Conservation (phyloP, 2,113 vertebrate genomes). For the Caloenas nicobarica region DNA sequence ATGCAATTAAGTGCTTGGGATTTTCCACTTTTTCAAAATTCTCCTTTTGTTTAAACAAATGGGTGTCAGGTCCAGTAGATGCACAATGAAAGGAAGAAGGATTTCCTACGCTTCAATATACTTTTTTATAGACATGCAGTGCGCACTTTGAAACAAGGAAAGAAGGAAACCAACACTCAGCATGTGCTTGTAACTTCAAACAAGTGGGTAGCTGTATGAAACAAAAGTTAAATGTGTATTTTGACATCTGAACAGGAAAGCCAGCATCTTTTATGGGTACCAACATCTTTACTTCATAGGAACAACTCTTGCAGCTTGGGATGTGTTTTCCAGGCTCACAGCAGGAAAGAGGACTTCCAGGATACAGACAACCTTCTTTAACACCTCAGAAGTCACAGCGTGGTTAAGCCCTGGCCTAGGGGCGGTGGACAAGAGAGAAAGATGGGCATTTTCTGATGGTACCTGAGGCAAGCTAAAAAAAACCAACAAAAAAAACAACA, state of each 20-base stretch:
- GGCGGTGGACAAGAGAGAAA: neutral
- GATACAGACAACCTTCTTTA: neutral
- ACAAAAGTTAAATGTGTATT: slow-evolving; percentile 39
- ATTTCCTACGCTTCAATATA: slow-evolving; percentile 31
- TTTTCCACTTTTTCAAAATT: slow-evolving; percentile 12
- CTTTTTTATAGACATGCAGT: neutral
- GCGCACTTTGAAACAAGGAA: slow-evolving; percentile 30
- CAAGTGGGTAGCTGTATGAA: neutral
- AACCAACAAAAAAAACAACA: too few species aligned
- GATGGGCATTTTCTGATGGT: neutral
- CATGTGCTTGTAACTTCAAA: slow-evolving; percentile 31
- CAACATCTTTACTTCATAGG: neutral
- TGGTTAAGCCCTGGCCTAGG: neutral
- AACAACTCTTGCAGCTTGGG: neutral
- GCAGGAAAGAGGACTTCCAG: slow-evolving; percentile 17
- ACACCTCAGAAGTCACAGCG: neutral
- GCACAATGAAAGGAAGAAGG: slow-evolving; percentile 64
- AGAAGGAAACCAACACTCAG: slow-evolving; percentile 50
- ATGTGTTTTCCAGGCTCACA: neutral
- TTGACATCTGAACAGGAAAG: slow-evolving; percentile 52
- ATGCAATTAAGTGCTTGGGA: neutral
- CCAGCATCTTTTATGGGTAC: neutral
- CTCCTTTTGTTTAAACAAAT: slow-evolving; percentile 10
- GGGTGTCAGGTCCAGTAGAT: neutral
- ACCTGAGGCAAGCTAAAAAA: neutral